These are phyloP conservation scores for Caerostris darwini DNA, from an alignment of 1,140 invertebrate species.

Conservation along the genomic window DNA sequence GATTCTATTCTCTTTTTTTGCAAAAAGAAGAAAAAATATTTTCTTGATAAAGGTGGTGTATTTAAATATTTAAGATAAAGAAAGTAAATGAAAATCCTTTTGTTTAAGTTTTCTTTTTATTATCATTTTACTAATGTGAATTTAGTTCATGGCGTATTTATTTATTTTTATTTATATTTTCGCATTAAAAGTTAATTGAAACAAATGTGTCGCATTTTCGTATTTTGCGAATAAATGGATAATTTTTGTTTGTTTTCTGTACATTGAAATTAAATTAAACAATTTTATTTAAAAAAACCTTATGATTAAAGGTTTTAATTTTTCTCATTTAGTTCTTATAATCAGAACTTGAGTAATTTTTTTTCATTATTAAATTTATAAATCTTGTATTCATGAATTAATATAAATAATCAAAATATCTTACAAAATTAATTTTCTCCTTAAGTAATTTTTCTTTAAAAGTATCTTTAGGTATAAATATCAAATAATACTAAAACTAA, in stretches of 20 bases:
- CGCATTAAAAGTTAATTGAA: background rate
- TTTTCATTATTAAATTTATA: no score
- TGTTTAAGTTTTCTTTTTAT: background rate
- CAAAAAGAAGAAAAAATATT: background rate
- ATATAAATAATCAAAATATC: no score
- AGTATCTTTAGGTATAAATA: no score
- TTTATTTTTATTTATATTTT: background rate
- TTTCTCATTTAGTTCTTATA: no score
- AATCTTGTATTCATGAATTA: no score
- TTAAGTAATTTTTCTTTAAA: no score
- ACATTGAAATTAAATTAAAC: background rate
- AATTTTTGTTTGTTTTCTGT: background rate
- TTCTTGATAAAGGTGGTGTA: background rate
- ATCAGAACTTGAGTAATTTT: no score
- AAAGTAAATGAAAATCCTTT: background rate
- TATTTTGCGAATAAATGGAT: background rate
- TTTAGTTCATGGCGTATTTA: background rate
- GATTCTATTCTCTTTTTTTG: background rate
- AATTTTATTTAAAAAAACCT: background rate
- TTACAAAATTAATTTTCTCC: no score
- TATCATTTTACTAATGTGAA: background rate
- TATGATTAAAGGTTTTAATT: no score
- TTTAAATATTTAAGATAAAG: background rate
- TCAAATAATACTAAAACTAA: no score
- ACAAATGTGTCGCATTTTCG: background rate